Base-by-base conservation (phyloP, 2,888 invertebrate species). In the Unio delphinus region DNA sequence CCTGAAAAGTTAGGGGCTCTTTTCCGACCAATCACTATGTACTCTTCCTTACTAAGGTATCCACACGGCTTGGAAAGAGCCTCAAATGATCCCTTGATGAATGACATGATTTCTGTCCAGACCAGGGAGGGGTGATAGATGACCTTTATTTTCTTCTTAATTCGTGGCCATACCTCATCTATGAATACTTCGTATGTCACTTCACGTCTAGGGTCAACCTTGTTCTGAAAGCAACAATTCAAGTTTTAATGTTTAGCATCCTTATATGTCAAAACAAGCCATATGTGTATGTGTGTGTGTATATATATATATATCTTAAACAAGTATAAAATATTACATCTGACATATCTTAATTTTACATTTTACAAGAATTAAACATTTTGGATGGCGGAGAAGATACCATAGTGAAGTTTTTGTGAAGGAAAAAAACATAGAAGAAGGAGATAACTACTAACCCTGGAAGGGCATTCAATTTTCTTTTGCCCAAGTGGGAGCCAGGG, bases 61-160 rank as follows among this genome's bases (percentile, higher is more conserved):
- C 84, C 83, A n/a, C 55, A 28, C 15, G 61, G 60, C 55, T 75
- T 80, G 28, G 73, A 72, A 17, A 86, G 74, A 15, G 86, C 83
- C 65, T 86, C 83, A 71, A 76, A 81, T 2, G 85, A 85, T 6
- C 86, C 86, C 66, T 82, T 81, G 58, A 84, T 87, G 69, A 87
- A 86, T 0, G 86, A 86, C 78, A 83, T 83, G 55, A 87, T 86
- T 64, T 87, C 87, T 59, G 77, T 86, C 87, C 87, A 87, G 23
- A 86, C 81, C 30, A 87, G 72, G 2, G 83, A 80, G 5, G 86
- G 84, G 59, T 87, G 84, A 64, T 79, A 85, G 17, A 67, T 67
- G 15, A 61, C 57, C 7, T 57, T 56, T n/a, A 64, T 58, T 28
- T 67, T 72, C 45, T 70, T 73, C 64, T 72, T 70, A n/a, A 81